These are phyloP conservation scores for Semnornis frantzii DNA, from an alignment of 2,113 vertebrate species.

Conservation along the genomic window DNA sequence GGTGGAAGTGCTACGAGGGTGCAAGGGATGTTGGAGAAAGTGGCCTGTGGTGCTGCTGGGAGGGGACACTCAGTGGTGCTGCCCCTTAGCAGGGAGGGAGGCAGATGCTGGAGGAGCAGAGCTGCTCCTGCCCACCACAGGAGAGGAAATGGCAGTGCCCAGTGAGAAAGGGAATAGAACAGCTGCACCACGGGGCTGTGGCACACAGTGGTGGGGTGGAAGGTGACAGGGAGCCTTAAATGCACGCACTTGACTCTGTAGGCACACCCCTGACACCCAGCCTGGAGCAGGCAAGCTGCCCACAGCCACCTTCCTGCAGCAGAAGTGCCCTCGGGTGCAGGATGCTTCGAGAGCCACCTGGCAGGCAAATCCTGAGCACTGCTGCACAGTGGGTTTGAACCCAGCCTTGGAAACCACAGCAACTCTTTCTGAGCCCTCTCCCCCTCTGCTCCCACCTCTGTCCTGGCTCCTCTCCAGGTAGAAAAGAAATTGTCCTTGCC, in stretches of 20 bases:
- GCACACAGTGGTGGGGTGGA: not conserved
- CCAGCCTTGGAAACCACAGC: constrained; percentile 1
- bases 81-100: not conserved
- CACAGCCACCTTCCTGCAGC: not conserved
- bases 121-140: not conserved
- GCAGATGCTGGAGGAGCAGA: not conserved
- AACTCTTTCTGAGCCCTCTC: not conserved
- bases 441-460: not conserved
- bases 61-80: fast-evolving
- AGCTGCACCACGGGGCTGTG: not conserved
- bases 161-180: fast-evolving
- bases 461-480: not conserved
- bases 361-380: not conserved
- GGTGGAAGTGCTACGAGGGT: not conserved
- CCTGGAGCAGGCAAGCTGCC: not conserved
- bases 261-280: not conserved
- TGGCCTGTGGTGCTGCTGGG: not conserved
- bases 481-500: not conserved
- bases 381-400: not conserved
- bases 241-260: fast-evolving
- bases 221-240: not conserved
- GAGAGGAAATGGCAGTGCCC: not conserved
- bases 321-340: not conserved
- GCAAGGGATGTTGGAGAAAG: fast-evolving
- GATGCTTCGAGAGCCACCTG: not conserved